Evolutionary conservation across 1,140 invertebrate species (phyloP).

Genomic region (Drosophila mayri): DNA sequence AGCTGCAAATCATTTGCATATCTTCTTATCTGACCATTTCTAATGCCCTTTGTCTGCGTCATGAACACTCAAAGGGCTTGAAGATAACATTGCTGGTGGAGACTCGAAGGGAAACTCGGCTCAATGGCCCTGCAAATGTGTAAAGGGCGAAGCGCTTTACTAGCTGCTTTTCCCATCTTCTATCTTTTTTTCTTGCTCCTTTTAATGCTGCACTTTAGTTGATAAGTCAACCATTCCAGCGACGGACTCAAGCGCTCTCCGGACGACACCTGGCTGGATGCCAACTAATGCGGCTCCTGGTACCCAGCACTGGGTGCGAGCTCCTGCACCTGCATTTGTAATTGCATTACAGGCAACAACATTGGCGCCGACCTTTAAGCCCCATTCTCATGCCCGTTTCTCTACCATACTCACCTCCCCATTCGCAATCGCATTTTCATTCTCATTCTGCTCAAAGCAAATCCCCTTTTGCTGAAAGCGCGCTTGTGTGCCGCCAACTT

Average conservation of each 20-base stretch:
- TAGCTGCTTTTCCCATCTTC: conserved; percentile 1
- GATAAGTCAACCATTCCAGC: conserved; percentile 73
- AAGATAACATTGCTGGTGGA: conserved; percentile 3
- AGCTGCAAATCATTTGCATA: conserved; percentile 56
- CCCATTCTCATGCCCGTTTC: conserved; percentile 7
- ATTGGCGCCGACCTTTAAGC: conserved; percentile 42
- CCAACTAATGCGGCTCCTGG: conserved; percentile 33
- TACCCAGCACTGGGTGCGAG: not conserved
- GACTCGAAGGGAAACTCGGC: conserved; percentile 6
- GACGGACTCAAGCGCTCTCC: conserved; percentile 19
- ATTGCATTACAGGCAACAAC: conserved; percentile 68
- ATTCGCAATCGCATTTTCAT: conserved; percentile 20
- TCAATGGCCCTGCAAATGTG: conserved; percentile 62
- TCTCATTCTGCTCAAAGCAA: conserved; percentile 65
- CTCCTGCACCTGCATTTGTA: conserved; percentile 63
- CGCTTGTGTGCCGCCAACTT: conserved; percentile 55
- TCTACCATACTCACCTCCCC: not conserved
- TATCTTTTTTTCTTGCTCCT: conserved; percentile 25
- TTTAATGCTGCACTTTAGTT: conserved; percentile 81
- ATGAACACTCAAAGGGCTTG: conserved; percentile 34
- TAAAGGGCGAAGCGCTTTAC: conserved; percentile 51
- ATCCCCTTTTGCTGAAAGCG: conserved; percentile 46
- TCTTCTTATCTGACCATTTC: conserved; percentile 59
- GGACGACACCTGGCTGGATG: conserved; percentile 61
- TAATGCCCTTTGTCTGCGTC: conserved; percentile 56